phyloP scores from a whole-genome alignment of 2,113 vertebrate species.

The Mobula hypostoma region DNA sequence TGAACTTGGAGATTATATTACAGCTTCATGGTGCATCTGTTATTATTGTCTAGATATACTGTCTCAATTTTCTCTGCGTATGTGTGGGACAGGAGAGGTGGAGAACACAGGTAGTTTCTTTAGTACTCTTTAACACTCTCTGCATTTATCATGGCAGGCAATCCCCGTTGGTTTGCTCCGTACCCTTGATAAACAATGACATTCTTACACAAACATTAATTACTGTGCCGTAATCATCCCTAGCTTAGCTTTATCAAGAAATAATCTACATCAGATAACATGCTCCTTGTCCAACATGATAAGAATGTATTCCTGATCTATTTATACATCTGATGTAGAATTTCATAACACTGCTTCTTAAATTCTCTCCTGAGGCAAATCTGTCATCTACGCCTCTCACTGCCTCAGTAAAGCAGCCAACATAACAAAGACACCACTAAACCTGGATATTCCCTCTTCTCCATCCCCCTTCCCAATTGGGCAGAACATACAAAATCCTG shows the following conservation, averaged over 20 bases:
- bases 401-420: too few relatives aligned
- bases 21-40: background rate
- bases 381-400: background rate
- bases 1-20: conserved; percentile 5
- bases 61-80: background rate
- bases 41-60: background rate
- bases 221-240: background rate
- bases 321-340: background rate
- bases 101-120: background rate
- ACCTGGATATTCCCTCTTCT: too few relatives aligned
- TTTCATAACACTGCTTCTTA: background rate
- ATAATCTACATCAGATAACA: conserved; percentile 5
- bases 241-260: background rate
- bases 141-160: background rate
- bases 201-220: background rate
- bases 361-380: background rate
- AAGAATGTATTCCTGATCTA: background rate
- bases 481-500: too few relatives aligned
- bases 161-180: background rate
- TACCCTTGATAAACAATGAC: background rate
- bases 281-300: background rate
- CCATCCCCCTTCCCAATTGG: too few relatives aligned
- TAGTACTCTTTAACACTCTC: background rate
- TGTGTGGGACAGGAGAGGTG: too few relatives aligned
- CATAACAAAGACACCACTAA: too few relatives aligned